These are phyloP conservation scores for Zhuqinia jingwanae DNA, from an alignment of 2,888 invertebrate species.

Conservation along the genomic window DNA sequence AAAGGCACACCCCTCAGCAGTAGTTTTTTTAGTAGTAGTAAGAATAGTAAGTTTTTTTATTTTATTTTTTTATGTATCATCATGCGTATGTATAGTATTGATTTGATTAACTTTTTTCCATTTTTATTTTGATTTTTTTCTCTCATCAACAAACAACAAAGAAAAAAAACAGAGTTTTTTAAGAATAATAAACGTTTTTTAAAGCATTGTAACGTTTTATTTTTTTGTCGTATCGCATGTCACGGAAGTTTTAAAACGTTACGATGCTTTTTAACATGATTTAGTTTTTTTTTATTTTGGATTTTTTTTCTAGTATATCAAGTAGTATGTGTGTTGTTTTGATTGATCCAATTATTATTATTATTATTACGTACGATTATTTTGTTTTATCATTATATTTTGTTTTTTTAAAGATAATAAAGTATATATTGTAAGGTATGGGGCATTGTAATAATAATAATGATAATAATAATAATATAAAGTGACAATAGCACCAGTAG, in stretches of 20 bases:
- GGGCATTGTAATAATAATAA: slow-evolving; percentile 1
- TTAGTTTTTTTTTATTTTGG: neutral
- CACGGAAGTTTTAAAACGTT: slow-evolving; percentile 42
- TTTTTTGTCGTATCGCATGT: slow-evolving; percentile 6
- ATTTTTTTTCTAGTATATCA: neutral
- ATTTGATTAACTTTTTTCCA: slow-evolving; percentile 43
- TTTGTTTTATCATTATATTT: no score
- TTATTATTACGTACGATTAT: slow-evolving; percentile 14
- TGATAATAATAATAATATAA: slow-evolving; percentile 57
- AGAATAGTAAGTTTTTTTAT: slow-evolving; percentile 32
- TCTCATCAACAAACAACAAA: slow-evolving; percentile 41
- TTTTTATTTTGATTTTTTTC: slow-evolving; percentile 58
- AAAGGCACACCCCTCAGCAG: slow-evolving; percentile 77
- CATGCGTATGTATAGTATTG: slow-evolving; percentile 33
- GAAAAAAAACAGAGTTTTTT: slow-evolving; percentile 39
- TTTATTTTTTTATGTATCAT: neutral
- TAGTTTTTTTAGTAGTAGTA: slow-evolving; percentile 35
- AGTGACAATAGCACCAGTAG: slow-evolving; percentile 72
- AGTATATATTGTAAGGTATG: slow-evolving; percentile 41
- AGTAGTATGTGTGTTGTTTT: neutral
- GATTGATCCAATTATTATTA: slow-evolving; percentile 68
- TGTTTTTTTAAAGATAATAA: slow-evolving; percentile 26
- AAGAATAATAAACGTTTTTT: slow-evolving; percentile 56
- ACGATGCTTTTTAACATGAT: slow-evolving; percentile 22
- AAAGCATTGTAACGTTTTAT: slow-evolving; percentile 29